These are phyloP conservation scores for Loxodonta africana DNA, from an alignment of 2,113 vertebrate genomes.

Conservation along the genomic window DNA sequence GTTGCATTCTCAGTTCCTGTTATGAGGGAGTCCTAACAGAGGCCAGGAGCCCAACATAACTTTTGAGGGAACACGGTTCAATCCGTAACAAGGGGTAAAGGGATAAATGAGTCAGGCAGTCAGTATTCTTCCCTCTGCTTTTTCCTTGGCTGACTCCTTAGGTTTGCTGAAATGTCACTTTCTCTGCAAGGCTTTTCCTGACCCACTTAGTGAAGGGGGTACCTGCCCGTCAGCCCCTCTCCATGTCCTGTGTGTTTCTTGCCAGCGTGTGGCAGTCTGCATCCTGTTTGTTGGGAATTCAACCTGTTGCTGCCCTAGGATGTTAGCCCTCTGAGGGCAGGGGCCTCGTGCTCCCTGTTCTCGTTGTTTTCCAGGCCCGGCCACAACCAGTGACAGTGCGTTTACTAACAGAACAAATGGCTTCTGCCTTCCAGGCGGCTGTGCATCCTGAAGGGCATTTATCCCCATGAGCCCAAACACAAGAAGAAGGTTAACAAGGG, in stretches of 20 bases:
- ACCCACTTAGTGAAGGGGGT: background rate
- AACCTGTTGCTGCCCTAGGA: background rate
- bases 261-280: background rate
- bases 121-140: background rate
- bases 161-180: background rate
- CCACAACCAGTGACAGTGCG: accelerated
- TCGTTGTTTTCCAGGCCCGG: background rate
- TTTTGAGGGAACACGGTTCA: background rate
- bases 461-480: constrained; percentile 98
- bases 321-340: background rate
- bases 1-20: background rate
- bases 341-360: background rate
- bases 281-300: background rate
- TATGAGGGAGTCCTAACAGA: background rate
- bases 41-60: background rate
- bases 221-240: background rate
- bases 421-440: constrained; percentile 90
- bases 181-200: background rate
- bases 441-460: constrained; percentile 98
- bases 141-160: background rate
- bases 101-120: background rate
- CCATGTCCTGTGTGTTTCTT: background rate
- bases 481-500: constrained; percentile 99
- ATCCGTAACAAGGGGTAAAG: background rate
- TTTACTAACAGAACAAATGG: background rate